Conservation (phyloP, 2,113 vertebrate species). For the Mus pahari region DNA sequence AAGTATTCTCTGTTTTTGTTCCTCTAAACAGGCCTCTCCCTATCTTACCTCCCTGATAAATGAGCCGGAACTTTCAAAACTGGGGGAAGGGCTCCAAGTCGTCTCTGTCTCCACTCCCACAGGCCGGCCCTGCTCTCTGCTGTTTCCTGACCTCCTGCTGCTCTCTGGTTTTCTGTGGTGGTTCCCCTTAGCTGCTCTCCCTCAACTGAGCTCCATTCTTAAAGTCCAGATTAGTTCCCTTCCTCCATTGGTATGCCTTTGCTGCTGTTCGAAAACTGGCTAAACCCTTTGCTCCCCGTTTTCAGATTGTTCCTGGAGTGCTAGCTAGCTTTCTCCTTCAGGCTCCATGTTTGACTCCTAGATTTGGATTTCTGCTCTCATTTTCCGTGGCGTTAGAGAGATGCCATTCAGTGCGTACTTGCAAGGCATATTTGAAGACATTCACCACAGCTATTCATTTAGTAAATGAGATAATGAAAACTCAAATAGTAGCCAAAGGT, state of each 20-base stretch:
- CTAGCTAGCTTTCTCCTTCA: background rate
- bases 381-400: slow-evolving; percentile 10
- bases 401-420: slow-evolving; percentile 7
- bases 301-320: background rate
- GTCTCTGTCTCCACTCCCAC: background rate
- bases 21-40: background rate
- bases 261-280: background rate
- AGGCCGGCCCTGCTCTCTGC: background rate
- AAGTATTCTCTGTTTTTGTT: slow-evolving; percentile 52
- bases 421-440: slow-evolving; percentile 59
- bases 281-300: background rate
- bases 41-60: background rate
- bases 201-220: slow-evolving; percentile 7
- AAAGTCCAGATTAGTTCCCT: slow-evolving; percentile 3
- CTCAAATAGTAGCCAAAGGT: slow-evolving; percentile 44
- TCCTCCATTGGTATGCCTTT: background rate
- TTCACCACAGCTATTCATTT: slow-evolving; percentile 59
- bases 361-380: background rate
- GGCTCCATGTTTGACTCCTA: background rate
- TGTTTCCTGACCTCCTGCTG: background rate
- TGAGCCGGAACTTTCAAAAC: slow-evolving; percentile 36
- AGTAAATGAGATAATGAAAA: slow-evolving; percentile 71
- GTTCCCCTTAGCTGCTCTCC: background rate
- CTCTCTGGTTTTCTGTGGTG: background rate
- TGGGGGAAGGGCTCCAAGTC: background rate